These are phyloP conservation scores for Aphodius sticticus DNA, from an alignment of 2,888 invertebrate genomes.

Conservation along the genomic window DNA sequence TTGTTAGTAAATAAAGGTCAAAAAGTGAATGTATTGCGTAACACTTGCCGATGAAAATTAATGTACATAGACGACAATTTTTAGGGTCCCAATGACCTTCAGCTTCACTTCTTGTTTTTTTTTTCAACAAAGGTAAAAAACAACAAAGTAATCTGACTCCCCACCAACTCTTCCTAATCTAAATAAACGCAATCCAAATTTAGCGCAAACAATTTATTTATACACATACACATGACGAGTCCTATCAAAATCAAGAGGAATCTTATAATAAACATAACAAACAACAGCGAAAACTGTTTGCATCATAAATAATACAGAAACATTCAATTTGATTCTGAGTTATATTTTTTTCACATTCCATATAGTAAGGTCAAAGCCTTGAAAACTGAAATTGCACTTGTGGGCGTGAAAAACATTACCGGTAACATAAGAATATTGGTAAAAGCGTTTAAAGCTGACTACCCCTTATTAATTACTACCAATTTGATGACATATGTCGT, in stretches of 20 bases:
- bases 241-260: too few relatives aligned
- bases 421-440: background rate
- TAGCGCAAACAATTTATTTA: too few relatives aligned
- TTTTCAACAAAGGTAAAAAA: background rate
- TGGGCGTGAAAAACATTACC: background rate
- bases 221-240: too few relatives aligned
- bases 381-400: constrained; percentile 4
- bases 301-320: too few relatives aligned
- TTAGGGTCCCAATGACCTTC: background rate
- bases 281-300: too few relatives aligned
- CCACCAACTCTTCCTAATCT: background rate
- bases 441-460: too few relatives aligned
- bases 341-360: background rate
- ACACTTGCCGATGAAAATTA: background rate
- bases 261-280: too few relatives aligned
- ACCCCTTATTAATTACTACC: too few relatives aligned
- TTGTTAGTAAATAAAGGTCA: constrained; percentile 4
- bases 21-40: background rate
- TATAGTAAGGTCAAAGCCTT: background rate
- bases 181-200: background rate
- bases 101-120: background rate
- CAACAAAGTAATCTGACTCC: background rate
- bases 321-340: background rate
- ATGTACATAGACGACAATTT: background rate
- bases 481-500: too few relatives aligned